Evolutionary conservation across 2,113 vertebrate species (phyloP), one percentile per base, ranked within the genome.

Genomic region (Terrapene triunguis): DNA sequence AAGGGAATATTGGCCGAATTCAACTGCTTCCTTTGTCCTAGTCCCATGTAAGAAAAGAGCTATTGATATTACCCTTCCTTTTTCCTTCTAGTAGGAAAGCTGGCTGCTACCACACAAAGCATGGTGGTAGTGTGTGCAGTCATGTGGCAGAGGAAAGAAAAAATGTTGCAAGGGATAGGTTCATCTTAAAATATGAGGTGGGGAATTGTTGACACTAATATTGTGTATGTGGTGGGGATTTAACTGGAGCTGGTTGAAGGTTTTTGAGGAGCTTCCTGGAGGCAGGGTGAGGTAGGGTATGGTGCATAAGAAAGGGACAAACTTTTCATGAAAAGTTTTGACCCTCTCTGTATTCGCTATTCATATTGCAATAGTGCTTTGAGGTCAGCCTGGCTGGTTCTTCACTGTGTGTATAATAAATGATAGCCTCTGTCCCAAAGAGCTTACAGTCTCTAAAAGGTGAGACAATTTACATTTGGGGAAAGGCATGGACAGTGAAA

Each of bases 1-100:
- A 32, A 57, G 79, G 82, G 32, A 54, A 10, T 5, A 4, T 4
- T 47, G 27, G 16, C n/a, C 1, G 0, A 11, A 1, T 51, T 78
- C 19, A 88, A 4, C 25, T 90, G 16, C 3, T 5, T 51, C 9
- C 10, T 8, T 94, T 94, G 21, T 48, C 9, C 35, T 72, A 72
- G 53, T 57, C 87, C 35, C 6, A 25, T 16, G 86, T 42, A 93
- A 88, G 14, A 13, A 85, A n/a, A 86, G 80, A 87, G 1, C 1
- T 0, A 1, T 48, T 91, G 57, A 3, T 10, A 5, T 86, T 48
- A 38, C 12, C 51, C 12, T 76, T 79, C 1, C 72, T 2, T 38
- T 72, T 72, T 72, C 65, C n/a, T 72, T 72, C 19, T 38, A 35
- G n/a, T 42, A 47, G 42, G 74, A 44, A 29, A 78, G 13, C 13